A percentile compares a stretch with the other conserved stretches of the same genome.
These are phyloP conservation scores for Tetrapedia diversipes DNA, from an alignment of 2,888 invertebrate species.

Conservation along the genomic window DNA sequence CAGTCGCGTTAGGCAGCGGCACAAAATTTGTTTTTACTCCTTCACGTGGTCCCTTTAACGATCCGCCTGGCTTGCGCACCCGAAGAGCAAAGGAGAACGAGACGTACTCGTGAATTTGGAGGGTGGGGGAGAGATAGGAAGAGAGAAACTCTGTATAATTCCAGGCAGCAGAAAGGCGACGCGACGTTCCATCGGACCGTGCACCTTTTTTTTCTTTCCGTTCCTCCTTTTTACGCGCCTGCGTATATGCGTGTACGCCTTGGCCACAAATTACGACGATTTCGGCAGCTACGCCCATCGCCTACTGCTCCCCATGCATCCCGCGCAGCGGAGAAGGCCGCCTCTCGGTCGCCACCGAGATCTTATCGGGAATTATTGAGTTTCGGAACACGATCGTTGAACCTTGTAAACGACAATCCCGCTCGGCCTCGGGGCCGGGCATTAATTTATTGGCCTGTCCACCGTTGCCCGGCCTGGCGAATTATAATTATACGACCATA, in stretches of 20 bases:
- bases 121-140: too few relatives aligned
- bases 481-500: constrained; percentile 57
- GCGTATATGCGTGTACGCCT: neutral
- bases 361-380: constrained; percentile 61
- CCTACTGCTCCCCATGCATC: constrained; percentile 29
- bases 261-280: constrained; percentile 61
- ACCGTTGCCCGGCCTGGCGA: constrained; percentile 37
- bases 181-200: constrained; percentile 4
- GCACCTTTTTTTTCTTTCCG: neutral
- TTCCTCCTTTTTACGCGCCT: too few relatives aligned
- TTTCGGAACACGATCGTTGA: constrained; percentile 54
- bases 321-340: constrained; percentile 1
- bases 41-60: constrained; percentile 38
- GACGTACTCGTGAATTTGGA: too few relatives aligned
- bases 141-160: constrained; percentile 48
- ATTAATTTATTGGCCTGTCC: constrained; percentile 50
- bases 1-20: constrained; percentile 29
- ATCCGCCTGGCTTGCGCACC: constrained; percentile 12
- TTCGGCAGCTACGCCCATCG: constrained; percentile 59
- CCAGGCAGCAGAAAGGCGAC: constrained; percentile 22
- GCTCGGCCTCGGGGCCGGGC: constrained; percentile 16
- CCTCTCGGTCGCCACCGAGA: constrained; percentile 25
- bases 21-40: constrained; percentile 55
- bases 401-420: constrained; percentile 54
- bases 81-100: too few relatives aligned